Evolutionary conservation across 2,797 vertebrate species (phyloP), one percentile per base, ranked within the genome.

Genomic region (Aerospiza tachiro): DNA sequence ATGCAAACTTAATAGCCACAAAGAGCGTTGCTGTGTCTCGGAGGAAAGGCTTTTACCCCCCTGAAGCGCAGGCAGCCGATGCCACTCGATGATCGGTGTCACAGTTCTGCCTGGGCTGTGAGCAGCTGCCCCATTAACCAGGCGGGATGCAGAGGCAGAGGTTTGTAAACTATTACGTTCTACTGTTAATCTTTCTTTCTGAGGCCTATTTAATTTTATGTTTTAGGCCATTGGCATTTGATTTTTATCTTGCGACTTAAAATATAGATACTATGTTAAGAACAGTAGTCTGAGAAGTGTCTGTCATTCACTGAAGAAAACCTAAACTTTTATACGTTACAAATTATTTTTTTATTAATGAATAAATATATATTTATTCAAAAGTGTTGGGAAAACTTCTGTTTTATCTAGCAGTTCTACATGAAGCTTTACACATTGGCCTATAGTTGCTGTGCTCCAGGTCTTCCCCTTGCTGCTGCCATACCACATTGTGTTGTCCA

Each of bases 51-150:
- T 55, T 5, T 26, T 80, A 11, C 23, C 1, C 2, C 9, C 25
- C 16, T 22, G 31, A 29, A 63, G n/a, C 18, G 40, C 23, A 58
- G 28, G 44, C n/a, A 55, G 59, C 26, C 2, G 9, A 20, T 88
- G 86, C 47, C 11, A 8, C 3, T 6, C 31, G 15, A 3, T 3
- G 10, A 68, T 8, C 0, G 1, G 12, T 28, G 53, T 23, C 25
- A 8, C n/a, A 25, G 31, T 26, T 72, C 52, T 50, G 26, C 26
- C 9, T 15, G 73, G 49, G 22, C 58, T 61, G 20, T 40, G 29
- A 36, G 40, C 42, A 63, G 47, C 58, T 62, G 15, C n/a, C 49
- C 36, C 3, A 1, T 25, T 44, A 55, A 33, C 11, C 0, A 0
- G 8, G n/a, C 31, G 7, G 12, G 12, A 21, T 14, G 9, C 28